Conservation (phyloP, 2,888 invertebrate species). For the Trachelus troglodyta region DNA sequence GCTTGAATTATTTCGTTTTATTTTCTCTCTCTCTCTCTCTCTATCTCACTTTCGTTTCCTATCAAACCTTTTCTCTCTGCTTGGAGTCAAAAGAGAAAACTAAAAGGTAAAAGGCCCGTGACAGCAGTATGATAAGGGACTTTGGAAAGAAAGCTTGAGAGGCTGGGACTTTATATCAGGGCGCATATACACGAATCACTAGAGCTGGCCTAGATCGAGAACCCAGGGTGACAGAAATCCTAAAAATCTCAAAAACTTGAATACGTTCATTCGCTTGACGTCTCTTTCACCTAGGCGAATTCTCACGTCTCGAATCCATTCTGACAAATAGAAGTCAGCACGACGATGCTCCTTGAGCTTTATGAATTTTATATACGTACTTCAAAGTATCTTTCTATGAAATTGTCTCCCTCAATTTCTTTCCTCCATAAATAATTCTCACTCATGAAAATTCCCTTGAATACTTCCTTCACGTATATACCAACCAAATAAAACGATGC, state of each 20-base stretch:
- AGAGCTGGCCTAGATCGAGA: slow-evolving; percentile 41
- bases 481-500: background rate
- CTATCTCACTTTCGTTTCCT: background rate
- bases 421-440: background rate
- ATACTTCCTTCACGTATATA: background rate
- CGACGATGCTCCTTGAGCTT: background rate
- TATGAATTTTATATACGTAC: background rate
- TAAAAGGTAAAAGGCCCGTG: background rate
- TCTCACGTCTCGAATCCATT: slow-evolving; percentile 1
- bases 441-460: background rate
- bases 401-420: background rate
- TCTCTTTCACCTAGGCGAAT: slow-evolving; percentile 3
- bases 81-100: background rate
- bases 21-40: background rate
- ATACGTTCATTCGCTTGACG: slow-evolving; percentile 25
- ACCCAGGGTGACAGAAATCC: slow-evolving; percentile 44
- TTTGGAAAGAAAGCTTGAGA: background rate
- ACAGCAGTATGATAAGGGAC: background rate
- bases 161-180: background rate
- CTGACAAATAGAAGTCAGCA: background rate
- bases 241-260: slow-evolving; percentile 42
- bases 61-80: background rate
- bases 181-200: background rate
- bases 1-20: background rate
- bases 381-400: background rate